These are phyloP conservation scores for Limnephilus marmoratus DNA, from an alignment of 2,888 invertebrate species.

Conservation along the genomic window DNA sequence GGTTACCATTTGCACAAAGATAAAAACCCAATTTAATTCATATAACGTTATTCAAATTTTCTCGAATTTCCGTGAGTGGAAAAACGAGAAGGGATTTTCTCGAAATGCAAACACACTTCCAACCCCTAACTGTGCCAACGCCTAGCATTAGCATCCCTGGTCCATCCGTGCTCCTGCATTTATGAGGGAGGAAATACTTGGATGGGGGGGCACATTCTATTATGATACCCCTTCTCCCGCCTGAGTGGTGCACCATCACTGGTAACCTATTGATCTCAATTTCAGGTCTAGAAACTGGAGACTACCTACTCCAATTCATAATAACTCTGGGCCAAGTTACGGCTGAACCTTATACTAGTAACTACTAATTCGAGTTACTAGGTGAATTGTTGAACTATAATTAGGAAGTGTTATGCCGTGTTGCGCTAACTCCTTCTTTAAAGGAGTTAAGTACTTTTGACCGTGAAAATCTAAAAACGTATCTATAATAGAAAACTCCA, in stretches of 20 bases:
- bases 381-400: too few relatives aligned
- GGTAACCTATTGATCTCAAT: constrained; percentile 2
- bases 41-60: background rate
- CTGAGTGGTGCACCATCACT: background rate
- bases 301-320: background rate
- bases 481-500: too few relatives aligned
- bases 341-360: background rate
- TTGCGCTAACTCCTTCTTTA: too few relatives aligned
- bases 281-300: background rate
- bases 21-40: background rate
- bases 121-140: background rate
- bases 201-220: constrained; percentile 2
- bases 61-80: background rate
- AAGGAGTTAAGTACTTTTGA: too few relatives aligned
- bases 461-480: too few relatives aligned
- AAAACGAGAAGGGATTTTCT: background rate
- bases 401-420: too few relatives aligned
- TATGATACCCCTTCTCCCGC: background rate
- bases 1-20: background rate
- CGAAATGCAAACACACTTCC: constrained; percentile 19
- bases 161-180: constrained; percentile 17
- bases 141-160: constrained; percentile 8
- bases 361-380: background rate
- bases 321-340: background rate
- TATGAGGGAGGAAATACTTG: constrained; percentile 5